Evolutionary conservation across 2,113 vertebrate genomes (phyloP).

Genomic region (Puffinus mauretanicus): DNA sequence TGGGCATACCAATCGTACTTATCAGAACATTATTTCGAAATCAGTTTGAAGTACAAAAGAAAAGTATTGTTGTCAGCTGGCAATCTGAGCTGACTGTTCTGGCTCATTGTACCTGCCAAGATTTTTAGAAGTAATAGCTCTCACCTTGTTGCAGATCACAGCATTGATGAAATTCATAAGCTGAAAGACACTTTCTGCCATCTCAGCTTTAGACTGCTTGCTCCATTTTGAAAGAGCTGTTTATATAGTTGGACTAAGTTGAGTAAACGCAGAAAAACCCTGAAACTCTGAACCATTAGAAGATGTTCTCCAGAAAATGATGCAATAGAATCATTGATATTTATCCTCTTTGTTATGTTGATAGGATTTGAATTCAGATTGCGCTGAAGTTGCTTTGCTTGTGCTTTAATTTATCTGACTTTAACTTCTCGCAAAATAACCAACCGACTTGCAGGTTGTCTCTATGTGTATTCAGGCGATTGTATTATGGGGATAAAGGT

Average conservation of each 20-base stretch:
- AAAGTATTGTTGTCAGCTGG: not conserved
- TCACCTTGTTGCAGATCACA: not conserved
- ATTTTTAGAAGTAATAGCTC: not conserved
- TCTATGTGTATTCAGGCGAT: not conserved
- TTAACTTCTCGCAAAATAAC: not conserved
- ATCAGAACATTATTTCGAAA: not conserved
- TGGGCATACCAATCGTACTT: not conserved
- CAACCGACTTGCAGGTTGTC: not conserved
- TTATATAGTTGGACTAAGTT: not conserved
- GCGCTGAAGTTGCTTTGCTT: not conserved
- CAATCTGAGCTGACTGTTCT: not conserved
- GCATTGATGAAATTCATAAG: not conserved
- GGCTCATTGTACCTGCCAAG: not conserved
- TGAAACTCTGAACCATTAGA: not conserved
- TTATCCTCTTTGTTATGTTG: not conserved
- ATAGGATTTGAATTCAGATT: not conserved
- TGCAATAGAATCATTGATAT: not conserved
- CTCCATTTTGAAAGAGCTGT: not conserved
- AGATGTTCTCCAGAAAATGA: not conserved
- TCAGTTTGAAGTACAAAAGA: not conserved
- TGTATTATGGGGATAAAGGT: not conserved
- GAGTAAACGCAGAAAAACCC: not conserved
- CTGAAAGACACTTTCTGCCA: not conserved
- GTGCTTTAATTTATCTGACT: not conserved
- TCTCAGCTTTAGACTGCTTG: not conserved